Conservation (phyloP, 2,113 vertebrate species). For the Vireo altiloquus region DNA sequence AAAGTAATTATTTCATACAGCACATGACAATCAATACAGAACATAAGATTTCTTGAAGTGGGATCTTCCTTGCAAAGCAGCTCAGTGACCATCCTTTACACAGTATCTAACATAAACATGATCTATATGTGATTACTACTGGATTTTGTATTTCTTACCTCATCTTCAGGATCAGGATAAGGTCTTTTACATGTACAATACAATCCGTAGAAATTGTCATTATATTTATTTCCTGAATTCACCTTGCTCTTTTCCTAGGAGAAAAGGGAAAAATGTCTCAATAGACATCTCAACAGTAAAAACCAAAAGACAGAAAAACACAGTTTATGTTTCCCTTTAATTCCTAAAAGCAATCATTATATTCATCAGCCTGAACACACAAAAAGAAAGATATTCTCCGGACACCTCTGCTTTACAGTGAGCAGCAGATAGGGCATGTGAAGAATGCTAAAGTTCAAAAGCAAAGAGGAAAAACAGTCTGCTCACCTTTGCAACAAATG, state of each 20-base stretch:
- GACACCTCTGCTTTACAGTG: background rate
- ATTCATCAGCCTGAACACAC: background rate
- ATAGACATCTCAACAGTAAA: background rate
- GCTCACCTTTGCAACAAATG: background rate
- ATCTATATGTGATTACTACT: background rate
- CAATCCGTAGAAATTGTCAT: conserved; percentile 90
- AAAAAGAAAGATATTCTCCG: background rate
- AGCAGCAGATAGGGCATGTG: fast-evolving
- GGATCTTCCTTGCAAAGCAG: background rate
- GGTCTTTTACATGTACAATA: conserved; percentile 94
- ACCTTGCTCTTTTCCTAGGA: conserved; percentile 82
- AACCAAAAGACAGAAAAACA: background rate
- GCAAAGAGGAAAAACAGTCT: background rate
- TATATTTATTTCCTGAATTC: conserved; percentile 87
- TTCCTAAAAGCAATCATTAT: background rate
- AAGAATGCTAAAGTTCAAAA: background rate
- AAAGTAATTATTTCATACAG: background rate
- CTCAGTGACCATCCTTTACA: background rate
- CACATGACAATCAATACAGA: background rate
- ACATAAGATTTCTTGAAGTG: background rate
- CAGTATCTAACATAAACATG: background rate
- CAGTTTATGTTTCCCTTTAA: background rate
- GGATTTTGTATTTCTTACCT: conserved; percentile 71
- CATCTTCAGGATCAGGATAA: conserved; percentile 89
- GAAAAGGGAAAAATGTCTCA: background rate